These are phyloP conservation scores for Heliconius hewitsoni DNA, from an alignment of 1,140 invertebrate species.

Conservation along the genomic window DNA sequence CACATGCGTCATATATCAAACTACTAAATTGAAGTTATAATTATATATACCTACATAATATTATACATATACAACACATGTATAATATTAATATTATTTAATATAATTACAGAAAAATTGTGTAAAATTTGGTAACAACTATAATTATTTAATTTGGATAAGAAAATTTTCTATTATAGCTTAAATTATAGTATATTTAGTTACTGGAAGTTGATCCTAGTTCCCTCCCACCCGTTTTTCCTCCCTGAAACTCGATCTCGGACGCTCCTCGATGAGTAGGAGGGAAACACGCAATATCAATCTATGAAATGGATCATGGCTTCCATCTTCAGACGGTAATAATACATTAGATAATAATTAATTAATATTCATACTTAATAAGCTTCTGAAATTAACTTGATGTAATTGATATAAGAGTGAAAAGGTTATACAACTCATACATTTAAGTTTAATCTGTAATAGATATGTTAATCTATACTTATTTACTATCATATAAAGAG, in stretches of 20 bases:
- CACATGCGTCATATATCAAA: too few relatives aligned
- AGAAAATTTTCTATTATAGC: not conserved
- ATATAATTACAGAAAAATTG: too few relatives aligned
- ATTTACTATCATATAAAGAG: too few relatives aligned
- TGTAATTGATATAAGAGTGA: not conserved
- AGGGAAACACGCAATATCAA: slow-evolving; percentile 34
- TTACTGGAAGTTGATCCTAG: not conserved
- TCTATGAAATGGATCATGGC: slow-evolving; percentile 32
- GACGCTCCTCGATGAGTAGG: slow-evolving; percentile 23
- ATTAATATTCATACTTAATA: not conserved
- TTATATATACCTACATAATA: too few relatives aligned
- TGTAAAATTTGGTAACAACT: too few relatives aligned
- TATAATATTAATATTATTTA: too few relatives aligned
- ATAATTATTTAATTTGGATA: not conserved
- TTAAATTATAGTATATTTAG: not conserved
- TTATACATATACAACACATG: too few relatives aligned
- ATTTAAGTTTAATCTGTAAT: not conserved
- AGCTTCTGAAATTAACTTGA: not conserved
- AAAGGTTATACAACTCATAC: not conserved
- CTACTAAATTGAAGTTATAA: too few relatives aligned
- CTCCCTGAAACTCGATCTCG: slow-evolving; percentile 35
- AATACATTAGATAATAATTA: slow-evolving; percentile 23
- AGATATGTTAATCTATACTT: not conserved
- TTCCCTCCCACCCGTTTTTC: not conserved
- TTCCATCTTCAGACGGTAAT: slow-evolving; percentile 28